phyloP scores from a whole-genome alignment of 2,888 invertebrate species.

The Pyrrhia umbra region DNA sequence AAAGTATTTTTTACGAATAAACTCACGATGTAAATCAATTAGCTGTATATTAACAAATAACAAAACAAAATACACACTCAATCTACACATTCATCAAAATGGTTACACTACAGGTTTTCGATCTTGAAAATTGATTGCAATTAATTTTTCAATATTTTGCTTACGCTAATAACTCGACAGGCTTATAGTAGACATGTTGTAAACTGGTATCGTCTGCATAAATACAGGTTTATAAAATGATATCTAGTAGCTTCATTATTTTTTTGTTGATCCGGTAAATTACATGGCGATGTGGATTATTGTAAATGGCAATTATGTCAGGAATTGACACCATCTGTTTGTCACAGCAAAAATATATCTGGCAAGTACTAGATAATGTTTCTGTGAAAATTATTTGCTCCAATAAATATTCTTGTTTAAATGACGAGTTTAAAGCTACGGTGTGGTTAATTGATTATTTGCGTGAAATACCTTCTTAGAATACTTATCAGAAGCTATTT shows the following conservation, averaged over 20 bases:
- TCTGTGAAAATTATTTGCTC: conserved; percentile 2
- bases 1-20: not conserved
- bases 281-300: conserved; percentile 39
- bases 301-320: conserved; percentile 46
- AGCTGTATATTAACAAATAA: conserved; percentile 24
- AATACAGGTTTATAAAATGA: conserved; percentile 56
- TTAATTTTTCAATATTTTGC: conserved; percentile 58
- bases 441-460: conserved; percentile 58
- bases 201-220: conserved; percentile 58
- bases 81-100: conserved; percentile 51
- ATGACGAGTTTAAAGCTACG: conserved; percentile 10
- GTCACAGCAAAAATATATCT: conserved; percentile 36
- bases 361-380: conserved; percentile 13
- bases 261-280: conserved; percentile 48
- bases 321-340: conserved; percentile 31
- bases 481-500: conserved; percentile 61
- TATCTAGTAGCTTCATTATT: conserved; percentile 51
- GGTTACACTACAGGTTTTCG: conserved; percentile 40
- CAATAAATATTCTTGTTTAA: conserved; percentile 5
- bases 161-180: conserved; percentile 46
- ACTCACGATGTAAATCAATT: conserved; percentile 29
- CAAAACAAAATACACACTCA: conserved; percentile 42
- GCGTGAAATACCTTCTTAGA: conserved; percentile 58
- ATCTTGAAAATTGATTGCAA: conserved; percentile 54
- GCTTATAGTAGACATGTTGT: conserved; percentile 37